Evolutionary conservation across 2,888 invertebrate species (phyloP), one percentile per base, ranked within the genome.

Genomic region (Malthinus flaveolus): DNA sequence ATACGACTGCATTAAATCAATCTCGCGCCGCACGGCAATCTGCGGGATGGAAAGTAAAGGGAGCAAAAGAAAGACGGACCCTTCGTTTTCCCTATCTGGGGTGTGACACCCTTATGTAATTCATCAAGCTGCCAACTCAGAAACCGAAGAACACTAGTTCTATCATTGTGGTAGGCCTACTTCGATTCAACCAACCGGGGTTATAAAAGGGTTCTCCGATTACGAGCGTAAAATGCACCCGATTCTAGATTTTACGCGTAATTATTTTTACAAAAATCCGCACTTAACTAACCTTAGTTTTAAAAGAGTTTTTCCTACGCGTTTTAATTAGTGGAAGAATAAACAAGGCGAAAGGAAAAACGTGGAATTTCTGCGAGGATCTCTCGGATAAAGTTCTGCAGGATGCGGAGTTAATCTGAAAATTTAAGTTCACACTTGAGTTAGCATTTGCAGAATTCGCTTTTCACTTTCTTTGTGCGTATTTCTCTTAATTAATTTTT

Each of bases 131-230:
- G 61, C 56, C 61, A 61, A 57, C 57, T 56, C 53, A 48, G 62
- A 61, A 61, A 61, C 58, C 61, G 61, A 62, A 61, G 59, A 62
- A 59, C 62, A 62, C 62, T 59, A 59, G 52, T 62, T 56, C 55
- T 49, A 62, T 62, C 59, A 59, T 62, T 62, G 62, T 52, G 62
- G 62, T 62, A 59, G 62, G 59, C 56, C 59, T 55, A 55, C 53
- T 55, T 49, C 23, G 55, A 55, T 55, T 55, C 51, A 48, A 36
- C 32, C 47, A 44, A 47, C 36, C 31, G 45, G 32, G 32, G 11
- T 45, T 45, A 45, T 31, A 32, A 45, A 45, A 45, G 45, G 45
- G 39, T 42, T 42, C 39, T 42, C 39, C 39, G 23, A 42, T 42
- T 42, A 42, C 39, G 23, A 42, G 39, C 23, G 23, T 23, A 23